A percentile compares a stretch with the other conserved stretches of the same genome.
Conservation (phyloP, 2,888 invertebrate genomes). For the Chrysomela aeneicollis region DNA sequence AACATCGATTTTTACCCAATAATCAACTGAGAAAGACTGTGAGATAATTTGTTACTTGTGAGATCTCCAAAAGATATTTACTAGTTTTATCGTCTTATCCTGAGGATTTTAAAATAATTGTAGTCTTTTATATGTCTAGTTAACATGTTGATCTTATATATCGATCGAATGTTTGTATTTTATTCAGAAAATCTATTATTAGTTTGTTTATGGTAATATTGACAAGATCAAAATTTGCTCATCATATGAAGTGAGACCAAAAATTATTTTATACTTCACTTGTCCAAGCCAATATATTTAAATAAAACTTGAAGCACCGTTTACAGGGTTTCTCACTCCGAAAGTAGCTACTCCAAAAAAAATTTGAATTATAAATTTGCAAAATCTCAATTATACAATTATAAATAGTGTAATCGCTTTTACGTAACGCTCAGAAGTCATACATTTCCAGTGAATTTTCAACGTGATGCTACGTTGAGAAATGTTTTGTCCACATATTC, state of each 20-base stretch:
- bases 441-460: too few species aligned
- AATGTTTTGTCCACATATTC: too few species aligned
- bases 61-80: neutral
- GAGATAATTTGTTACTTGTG: neutral
- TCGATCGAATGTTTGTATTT: too few species aligned
- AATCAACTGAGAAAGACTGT: neutral
- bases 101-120: neutral
- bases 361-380: too few species aligned
- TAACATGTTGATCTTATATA: neutral
- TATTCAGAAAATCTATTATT: neutral
- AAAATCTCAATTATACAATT: too few species aligned
- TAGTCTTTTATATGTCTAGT: neutral
- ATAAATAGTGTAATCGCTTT: too few species aligned
- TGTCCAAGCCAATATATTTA: neutral
- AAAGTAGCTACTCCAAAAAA: too few species aligned
- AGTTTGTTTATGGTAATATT: neutral
- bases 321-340: neutral
- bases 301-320: neutral
- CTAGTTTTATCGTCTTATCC: neutral
- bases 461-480: too few species aligned
- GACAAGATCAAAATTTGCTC: neutral
- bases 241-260: constrained; percentile 2
- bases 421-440: too few species aligned
- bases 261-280: neutral
- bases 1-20: neutral